A percentile compares a stretch with the other conserved stretches of the same genome.
These are phyloP conservation scores for Sinohyriopsis cumingii DNA, from an alignment of 2,888 invertebrate genomes.

Conservation along the genomic window DNA sequence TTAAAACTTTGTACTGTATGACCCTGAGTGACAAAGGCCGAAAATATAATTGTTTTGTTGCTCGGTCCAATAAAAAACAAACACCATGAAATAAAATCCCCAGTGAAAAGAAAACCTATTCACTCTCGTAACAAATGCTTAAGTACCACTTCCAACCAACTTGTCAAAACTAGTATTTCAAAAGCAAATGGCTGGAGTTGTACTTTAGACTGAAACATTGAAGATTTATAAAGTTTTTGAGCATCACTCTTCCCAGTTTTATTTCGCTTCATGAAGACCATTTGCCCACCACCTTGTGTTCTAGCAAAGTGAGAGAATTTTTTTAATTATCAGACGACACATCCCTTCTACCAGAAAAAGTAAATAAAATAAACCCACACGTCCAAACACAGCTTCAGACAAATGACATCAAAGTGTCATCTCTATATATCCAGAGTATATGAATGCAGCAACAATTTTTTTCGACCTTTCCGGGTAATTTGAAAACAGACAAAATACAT, in stretches of 20 bases:
- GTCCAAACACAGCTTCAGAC: not conserved
- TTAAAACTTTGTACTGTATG: too few relatives aligned
- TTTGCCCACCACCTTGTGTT: not conserved
- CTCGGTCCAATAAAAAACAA: too few relatives aligned
- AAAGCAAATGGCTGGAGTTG: not conserved
- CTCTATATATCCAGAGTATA: too few relatives aligned
- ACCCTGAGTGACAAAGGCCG: too few relatives aligned
- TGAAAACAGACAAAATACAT: constrained; percentile 10
- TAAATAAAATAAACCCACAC: too few relatives aligned
- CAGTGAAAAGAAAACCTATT: too few relatives aligned
- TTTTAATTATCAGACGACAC: too few relatives aligned
- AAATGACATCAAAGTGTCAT: not conserved
- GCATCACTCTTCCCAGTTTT: not conserved
- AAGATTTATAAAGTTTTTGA: not conserved
- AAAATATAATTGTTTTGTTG: too few relatives aligned
- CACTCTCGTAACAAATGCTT: not conserved
- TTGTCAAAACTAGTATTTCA: not conserved
- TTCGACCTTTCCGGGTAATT: constrained; percentile 11
- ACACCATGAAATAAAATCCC: too few relatives aligned
- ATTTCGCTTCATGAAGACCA: not conserved
- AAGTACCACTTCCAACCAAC: not conserved
- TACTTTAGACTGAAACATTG: not conserved
- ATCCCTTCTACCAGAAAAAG: too few relatives aligned
- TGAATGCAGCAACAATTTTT: not conserved
- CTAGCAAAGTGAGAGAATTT: not conserved